Conservation (phyloP, 1,140 invertebrate genomes). For the Aphelenchoides fujianensis region DNA sequence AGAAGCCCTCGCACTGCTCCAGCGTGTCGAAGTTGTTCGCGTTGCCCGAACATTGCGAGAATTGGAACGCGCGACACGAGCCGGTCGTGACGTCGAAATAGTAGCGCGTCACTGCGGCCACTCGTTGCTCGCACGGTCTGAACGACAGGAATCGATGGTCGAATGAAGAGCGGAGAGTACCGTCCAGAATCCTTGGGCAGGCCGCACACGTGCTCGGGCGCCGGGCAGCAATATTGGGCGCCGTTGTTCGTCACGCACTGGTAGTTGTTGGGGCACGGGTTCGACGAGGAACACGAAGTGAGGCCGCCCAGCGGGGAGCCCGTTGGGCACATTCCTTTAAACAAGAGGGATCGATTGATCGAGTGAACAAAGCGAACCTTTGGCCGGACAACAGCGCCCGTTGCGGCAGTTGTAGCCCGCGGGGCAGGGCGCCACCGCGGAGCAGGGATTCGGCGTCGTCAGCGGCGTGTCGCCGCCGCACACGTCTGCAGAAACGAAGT, state of each 20-base stretch:
- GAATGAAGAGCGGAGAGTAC: too few relatives aligned
- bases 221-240: constrained; percentile 58
- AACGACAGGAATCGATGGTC: too few relatives aligned
- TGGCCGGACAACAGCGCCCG: constrained; percentile 57
- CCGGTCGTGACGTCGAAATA: constrained; percentile 61
- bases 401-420: constrained; percentile 52
- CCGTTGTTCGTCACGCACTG: constrained; percentile 58
- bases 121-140: constrained; percentile 34
- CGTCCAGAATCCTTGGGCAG: constrained; percentile 6
- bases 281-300: constrained; percentile 51
- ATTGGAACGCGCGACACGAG: constrained; percentile 61
- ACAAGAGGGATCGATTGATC: too few relatives aligned
- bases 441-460: constrained; percentile 51
- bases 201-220: constrained; percentile 39
- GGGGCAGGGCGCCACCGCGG: constrained; percentile 53
- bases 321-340: constrained; percentile 57
- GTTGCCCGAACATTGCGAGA: constrained; percentile 62
- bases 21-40: constrained; percentile 61
- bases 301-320: constrained; percentile 56
- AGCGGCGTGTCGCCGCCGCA: constrained; percentile 55
- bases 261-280: constrained; percentile 61
- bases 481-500: constrained; percentile 33
- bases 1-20: constrained; percentile 63
- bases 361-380: too few relatives aligned
- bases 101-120: constrained; percentile 49